phyloP scores from a whole-genome alignment of 1,140 invertebrate species.

The Drosophila obscura region DNA sequence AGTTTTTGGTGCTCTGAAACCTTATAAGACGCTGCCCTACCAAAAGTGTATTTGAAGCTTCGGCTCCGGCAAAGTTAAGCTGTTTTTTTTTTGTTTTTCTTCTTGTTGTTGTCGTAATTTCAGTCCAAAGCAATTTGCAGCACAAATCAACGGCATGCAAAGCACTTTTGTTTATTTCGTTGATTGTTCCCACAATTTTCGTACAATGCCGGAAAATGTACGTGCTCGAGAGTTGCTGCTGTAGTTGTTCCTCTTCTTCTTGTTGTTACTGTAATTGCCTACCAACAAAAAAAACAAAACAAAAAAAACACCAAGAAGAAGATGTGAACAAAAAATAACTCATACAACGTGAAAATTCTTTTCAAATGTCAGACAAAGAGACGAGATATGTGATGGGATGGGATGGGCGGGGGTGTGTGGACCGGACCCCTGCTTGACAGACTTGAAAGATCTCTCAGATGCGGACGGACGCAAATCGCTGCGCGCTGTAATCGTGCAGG shows the following conservation, averaged over 20 bases:
- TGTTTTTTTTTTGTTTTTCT: constrained; percentile 8
- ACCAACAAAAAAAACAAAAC: constrained; percentile 37
- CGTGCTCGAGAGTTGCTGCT: constrained; percentile 56
- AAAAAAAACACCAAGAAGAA: constrained; percentile 33
- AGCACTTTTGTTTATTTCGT: constrained; percentile 75
- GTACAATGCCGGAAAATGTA: constrained; percentile 80
- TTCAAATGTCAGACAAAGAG: constrained; percentile 69
- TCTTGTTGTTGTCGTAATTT: constrained; percentile 40
- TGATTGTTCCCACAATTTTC: constrained; percentile 81
- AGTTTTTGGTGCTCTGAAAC: too few species aligned
- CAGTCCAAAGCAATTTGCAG: constrained; percentile 47
- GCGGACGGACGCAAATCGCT: constrained; percentile 35
- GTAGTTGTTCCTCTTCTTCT: constrained; percentile 18
- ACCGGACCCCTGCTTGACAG: constrained; percentile 53
- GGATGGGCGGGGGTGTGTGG: constrained; percentile 13
- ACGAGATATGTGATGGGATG: constrained; percentile 11
- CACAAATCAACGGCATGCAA: constrained; percentile 70
- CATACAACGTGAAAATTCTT: constrained; percentile 76
- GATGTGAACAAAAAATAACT: constrained; percentile 40
- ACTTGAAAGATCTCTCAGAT: constrained; percentile 74
- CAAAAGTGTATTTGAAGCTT: constrained; percentile 10
- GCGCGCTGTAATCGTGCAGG: constrained; percentile 63
- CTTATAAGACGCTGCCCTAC: too few species aligned
- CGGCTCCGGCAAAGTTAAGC: neutral
- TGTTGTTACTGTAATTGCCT: constrained; percentile 73